Percentiles rank a stretch among this genome's conserved stretches.
phyloP scores from a whole-genome alignment of 2,888 invertebrate species.

The Frankliniella fusca region DNA sequence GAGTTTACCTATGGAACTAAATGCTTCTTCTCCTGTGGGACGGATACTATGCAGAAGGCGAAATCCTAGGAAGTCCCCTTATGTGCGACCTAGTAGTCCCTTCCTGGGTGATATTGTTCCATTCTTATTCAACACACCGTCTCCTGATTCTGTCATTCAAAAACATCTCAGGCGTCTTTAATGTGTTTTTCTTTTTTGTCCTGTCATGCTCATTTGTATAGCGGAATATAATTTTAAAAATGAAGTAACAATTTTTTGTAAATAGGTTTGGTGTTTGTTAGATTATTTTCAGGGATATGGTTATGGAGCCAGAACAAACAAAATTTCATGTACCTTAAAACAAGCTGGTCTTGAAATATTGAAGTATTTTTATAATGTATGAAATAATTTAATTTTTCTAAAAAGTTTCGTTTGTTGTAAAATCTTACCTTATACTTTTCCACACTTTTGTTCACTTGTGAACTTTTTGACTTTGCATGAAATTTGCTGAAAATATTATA shows the following conservation, averaged over 20 bases:
- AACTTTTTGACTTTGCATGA: neutral
- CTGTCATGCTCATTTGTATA: too few relatives aligned
- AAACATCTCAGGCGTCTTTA: conserved; percentile 43
- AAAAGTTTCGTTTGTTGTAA: neutral
- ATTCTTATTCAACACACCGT: conserved; percentile 58
- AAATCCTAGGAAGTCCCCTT: conserved; percentile 36
- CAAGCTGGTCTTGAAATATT: conserved; percentile 28
- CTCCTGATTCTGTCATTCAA: conserved; percentile 58
- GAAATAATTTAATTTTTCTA: conserved; percentile 32
- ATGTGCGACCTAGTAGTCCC: conserved; percentile 38
- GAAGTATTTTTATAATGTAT: conserved; percentile 34
- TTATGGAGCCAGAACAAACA: too few relatives aligned
- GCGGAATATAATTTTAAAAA: too few relatives aligned
- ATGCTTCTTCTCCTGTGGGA: conserved; percentile 47
- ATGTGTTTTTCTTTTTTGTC: neutral
- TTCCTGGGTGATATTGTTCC: conserved; percentile 40
- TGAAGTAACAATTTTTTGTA: too few relatives aligned
- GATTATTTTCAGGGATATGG: too few relatives aligned
- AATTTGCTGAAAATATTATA: neutral
- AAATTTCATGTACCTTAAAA: too few relatives aligned
- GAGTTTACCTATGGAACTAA: conserved; percentile 36
- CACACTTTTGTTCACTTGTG: neutral
- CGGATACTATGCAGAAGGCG: conserved; percentile 50
- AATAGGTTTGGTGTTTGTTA: too few relatives aligned
- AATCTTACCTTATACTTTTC: neutral